Percentiles rank a stretch among this genome's conserved stretches.
These are phyloP conservation scores for Harpalus rubripes DNA, from an alignment of 2,888 invertebrate genomes.

Conservation along the genomic window DNA sequence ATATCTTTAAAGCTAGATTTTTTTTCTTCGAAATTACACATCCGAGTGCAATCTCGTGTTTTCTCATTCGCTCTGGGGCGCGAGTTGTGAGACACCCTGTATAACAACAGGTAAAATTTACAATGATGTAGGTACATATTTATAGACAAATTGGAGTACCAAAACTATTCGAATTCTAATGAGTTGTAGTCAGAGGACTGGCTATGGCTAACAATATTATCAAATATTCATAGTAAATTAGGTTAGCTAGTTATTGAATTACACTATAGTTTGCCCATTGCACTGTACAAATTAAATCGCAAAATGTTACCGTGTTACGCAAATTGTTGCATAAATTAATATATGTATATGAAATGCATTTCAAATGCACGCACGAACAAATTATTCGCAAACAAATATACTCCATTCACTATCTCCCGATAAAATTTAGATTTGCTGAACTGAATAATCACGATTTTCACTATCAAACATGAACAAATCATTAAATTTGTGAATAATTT, in stretches of 20 bases:
- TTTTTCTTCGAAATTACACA: no score
- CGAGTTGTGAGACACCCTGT: no score
- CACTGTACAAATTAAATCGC: neutral
- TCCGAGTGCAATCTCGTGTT: no score
- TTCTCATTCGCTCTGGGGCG: no score
- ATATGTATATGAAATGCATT: neutral
- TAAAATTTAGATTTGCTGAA: neutral
- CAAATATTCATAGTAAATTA: neutral
- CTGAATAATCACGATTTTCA: neutral
- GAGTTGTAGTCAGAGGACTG: no score
- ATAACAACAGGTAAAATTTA: no score
- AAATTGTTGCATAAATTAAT: slow-evolving; percentile 1
- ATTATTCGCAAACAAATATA: neutral
- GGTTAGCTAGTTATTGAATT: neutral
- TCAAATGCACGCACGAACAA: neutral
- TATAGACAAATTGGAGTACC: no score
- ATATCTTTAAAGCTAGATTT: no score
- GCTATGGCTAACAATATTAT: neutral
- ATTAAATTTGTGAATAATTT: neutral
- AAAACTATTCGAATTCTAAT: no score
- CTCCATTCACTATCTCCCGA: neutral
- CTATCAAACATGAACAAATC: neutral
- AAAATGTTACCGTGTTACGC: neutral
- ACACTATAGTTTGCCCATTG: neutral
- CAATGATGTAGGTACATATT: no score